Evolutionary conservation across 2,797 vertebrate genomes (phyloP), one percentile per base, ranked within the genome.

Genomic region (Notoglanidium macrostoma): DNA sequence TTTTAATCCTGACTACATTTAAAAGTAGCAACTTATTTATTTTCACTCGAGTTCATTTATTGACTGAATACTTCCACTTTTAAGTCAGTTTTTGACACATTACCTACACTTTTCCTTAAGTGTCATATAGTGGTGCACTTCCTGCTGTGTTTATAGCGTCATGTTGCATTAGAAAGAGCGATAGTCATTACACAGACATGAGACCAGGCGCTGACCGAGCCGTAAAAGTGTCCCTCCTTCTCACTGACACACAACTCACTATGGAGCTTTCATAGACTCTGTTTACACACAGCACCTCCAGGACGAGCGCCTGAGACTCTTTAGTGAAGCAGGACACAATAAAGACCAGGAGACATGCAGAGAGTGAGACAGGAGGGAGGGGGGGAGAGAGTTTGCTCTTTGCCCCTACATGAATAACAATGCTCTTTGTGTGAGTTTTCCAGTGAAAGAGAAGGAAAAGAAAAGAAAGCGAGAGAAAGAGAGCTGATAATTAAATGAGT

Each of bases 401-500:
- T 81, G 79, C 2, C 59, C 79, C 79, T 14, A 44, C 57, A 85
- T 85, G 73, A 85, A 85, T 85, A 85, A 85, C 72, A 85, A 85
- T 85, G 44, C 15, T 21, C 21, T 65, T 77, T 85, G 84, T 85
- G 84, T 51, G 72, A 32, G 40, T 77, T 0, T 55, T 29, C 35
- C 40, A 46, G 72, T 65, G 44, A 77, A 65, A 65, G 79, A 82
- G 79, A 1, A 65, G 79, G 40, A 65, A 35, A 77, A 74, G 26
- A 61, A 85, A 85, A 76, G 73, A 68, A 51, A 46, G 32, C 2
- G 26, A 54, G 40, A 76, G n/a, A 80, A 63, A 49, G 68, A 44
- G 65, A 57, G 67, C 95, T 94, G 95, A 96, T 97, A 97, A 99
- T 98, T 97, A 97, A 98, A 97, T 96, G 94, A 95, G 95, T 96